Conservation (phyloP, 2,113 vertebrate species). For the Malurus alboscapulatus region DNA sequence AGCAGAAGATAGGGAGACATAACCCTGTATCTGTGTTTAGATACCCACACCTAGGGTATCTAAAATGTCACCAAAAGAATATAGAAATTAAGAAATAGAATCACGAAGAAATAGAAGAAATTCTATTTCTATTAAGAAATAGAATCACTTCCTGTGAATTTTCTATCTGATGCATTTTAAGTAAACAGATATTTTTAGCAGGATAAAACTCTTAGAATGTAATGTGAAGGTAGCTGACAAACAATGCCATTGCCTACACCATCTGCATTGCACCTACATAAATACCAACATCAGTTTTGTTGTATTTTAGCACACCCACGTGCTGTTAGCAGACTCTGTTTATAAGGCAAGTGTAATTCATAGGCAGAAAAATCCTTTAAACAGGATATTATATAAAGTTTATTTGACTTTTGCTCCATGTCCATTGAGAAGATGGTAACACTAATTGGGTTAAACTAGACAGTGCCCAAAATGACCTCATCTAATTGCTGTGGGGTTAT, state of each 20-base stretch:
- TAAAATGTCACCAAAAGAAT: neutral
- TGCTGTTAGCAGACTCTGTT: neutral
- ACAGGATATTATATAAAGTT: neutral
- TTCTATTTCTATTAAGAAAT: no score
- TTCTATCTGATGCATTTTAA: neutral
- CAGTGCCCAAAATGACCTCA: accelerated
- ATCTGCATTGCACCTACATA: neutral
- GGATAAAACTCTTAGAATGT: neutral
- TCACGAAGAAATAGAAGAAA: no score
- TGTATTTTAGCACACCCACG: neutral
- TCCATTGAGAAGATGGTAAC: neutral
- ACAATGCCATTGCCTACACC: neutral
- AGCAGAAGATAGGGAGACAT: neutral
- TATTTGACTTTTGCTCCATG: neutral
- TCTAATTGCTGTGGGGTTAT: neutral
- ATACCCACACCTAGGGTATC: neutral
- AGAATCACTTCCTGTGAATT: neutral
- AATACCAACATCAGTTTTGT: neutral
- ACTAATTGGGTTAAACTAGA: neutral
- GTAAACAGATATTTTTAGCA: neutral
- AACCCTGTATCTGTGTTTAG: neutral
- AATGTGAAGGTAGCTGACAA: neutral
- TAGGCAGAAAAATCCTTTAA: neutral
- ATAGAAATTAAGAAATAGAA: neutral
- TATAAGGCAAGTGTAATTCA: neutral